Base-by-base conservation (phyloP, 2,113 vertebrate genomes). In the Hipposideros armiger region DNA sequence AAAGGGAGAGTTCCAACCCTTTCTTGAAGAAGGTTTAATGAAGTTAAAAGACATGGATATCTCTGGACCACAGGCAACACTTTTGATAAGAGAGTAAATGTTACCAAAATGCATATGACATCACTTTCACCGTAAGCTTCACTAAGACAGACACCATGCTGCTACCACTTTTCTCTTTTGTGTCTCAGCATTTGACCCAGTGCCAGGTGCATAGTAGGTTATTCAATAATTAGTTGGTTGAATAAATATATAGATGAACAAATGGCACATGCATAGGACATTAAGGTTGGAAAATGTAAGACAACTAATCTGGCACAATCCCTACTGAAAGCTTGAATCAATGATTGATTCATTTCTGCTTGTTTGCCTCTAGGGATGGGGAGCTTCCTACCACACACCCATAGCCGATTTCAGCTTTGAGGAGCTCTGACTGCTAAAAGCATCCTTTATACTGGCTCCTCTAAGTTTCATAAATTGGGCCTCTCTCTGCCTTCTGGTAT, bases 111-210 rank as follows among this genome's bases (percentile, higher is more conserved):
- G 22, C 6, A 1, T 0, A 11, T 3, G 30, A 14, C 4, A 6
- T 22, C 47, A 3, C n/a, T n/a, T 45, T 89, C 47, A 1, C 54
- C 0, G 16, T 32, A 22, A 24, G 11, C 42, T 66, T 22, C 20
- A 0, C 0, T 24, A 72, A 22, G 67, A 67, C 11, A 5, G 4
- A 8, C 6, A 22, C 42, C 45, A 0, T 10, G 17, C 0, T 15
- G 50, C 22, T 11, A 9, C 36, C 36, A 36, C 5, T 19, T 50
- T 66, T 40, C 32, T 17, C 4, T 28, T 70, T 52, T 42, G 24
- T 6, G 19, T 56, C 30, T 64, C 6, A n/a, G 52, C 5, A 13
- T 42, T 32, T 42, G 56, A 22, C 10, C 30, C 4, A 13, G 13
- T 26, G 32, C 8, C 64, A 28, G 50, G 22, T 58, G 6, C 30